Conservation (phyloP, 2,113 vertebrate genomes). For the Dinomys branickii region DNA sequence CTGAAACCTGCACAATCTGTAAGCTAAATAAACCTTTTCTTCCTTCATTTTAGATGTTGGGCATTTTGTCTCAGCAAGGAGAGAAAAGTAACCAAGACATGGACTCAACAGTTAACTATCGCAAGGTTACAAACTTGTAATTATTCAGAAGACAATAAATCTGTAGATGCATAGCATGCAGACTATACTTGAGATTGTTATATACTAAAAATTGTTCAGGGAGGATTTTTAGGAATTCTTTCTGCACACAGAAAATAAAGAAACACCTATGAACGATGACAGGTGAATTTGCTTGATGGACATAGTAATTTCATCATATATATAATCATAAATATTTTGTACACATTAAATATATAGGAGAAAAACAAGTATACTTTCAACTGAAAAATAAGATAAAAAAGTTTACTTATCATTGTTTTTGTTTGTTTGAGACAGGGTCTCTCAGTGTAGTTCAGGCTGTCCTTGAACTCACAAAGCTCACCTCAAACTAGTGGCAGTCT, state of each 20-base stretch:
- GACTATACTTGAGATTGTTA: not conserved
- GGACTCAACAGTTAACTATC: not conserved
- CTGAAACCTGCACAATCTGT: too few relatives aligned
- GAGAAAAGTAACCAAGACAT: too few relatives aligned
- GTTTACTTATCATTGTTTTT: not conserved
- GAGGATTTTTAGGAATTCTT: not conserved
- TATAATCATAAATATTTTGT: not conserved
- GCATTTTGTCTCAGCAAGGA: not conserved
- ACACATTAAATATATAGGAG: not conserved
- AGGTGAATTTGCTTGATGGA: not conserved
- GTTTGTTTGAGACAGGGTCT: not conserved
- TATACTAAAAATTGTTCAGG: not conserved
- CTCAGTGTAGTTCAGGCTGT: not conserved
- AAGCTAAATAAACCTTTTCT: too few relatives aligned
- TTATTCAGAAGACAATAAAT: not conserved
- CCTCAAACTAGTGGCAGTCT: not conserved
- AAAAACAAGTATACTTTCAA: not conserved
- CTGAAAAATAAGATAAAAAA: not conserved
- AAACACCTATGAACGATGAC: not conserved
- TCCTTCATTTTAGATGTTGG: too few relatives aligned
- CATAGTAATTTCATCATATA: not conserved
- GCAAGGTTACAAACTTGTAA: not conserved
- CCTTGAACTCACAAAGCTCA: not conserved
- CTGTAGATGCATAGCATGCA: not conserved
- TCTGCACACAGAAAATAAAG: not conserved